Conservation (phyloP, 2,797 vertebrate species). For the Chiloscyllium punctatum region DNA sequence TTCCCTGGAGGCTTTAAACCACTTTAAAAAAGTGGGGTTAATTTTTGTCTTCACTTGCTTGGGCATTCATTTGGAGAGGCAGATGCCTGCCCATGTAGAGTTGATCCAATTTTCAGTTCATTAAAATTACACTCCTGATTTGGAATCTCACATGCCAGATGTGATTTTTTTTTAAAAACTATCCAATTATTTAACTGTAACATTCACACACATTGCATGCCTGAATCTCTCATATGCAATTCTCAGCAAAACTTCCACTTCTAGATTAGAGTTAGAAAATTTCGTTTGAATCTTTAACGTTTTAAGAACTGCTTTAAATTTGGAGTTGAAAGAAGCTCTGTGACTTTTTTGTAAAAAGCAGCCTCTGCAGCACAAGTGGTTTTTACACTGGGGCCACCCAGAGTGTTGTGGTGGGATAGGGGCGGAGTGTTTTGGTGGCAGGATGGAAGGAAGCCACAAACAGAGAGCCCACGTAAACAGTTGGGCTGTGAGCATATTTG, state of each 20-base stretch:
- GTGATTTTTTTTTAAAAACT: background rate
- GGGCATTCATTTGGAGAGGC: background rate
- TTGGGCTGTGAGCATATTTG: background rate
- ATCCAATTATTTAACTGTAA: slow-evolving; percentile 6
- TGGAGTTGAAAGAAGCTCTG: background rate
- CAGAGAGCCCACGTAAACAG: too few relatives aligned
- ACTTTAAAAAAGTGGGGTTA: background rate
- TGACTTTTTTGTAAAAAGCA: background rate
- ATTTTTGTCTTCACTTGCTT: background rate
- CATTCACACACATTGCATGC: background rate
- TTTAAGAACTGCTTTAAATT: background rate
- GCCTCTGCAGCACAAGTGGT: background rate
- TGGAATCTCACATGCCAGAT: background rate
- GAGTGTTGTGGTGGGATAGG: background rate
- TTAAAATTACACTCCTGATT: background rate
- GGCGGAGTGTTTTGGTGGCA: background rate
- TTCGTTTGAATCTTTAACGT: background rate
- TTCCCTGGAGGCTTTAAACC: background rate
- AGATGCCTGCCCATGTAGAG: background rate
- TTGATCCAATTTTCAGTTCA: background rate
- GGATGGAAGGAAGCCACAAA: background rate
- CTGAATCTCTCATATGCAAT: background rate
- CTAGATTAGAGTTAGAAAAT: background rate
- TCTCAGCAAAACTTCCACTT: background rate
- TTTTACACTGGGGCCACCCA: background rate